Evolutionary conservation across 2,888 invertebrate genomes (phyloP).

Genomic region (Mallateleia sp.): DNA sequence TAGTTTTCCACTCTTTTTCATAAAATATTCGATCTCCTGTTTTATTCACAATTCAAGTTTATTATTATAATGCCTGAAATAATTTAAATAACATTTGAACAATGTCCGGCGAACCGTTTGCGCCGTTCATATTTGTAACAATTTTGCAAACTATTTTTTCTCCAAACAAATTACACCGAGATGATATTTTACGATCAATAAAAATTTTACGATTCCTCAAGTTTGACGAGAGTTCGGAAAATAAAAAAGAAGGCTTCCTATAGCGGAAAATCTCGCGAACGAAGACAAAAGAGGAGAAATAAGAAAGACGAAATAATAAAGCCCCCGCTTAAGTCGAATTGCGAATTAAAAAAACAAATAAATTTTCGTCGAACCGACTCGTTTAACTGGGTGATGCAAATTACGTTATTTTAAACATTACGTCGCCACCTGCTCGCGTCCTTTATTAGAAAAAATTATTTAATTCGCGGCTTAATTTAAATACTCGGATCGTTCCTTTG

Average conservation of each 20-base stretch:
- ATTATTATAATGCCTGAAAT: neutral
- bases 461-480: neutral
- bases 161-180: slow-evolving; percentile 14
- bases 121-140: slow-evolving; percentile 1
- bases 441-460: neutral
- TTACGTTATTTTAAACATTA: slow-evolving; percentile 4
- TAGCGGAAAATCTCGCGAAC: neutral
- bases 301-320: neutral
- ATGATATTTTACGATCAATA: slow-evolving; percentile 40
- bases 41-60: slow-evolving; percentile 7
- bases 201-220: slow-evolving; percentile 35
- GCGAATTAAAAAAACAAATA: neutral
- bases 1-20: slow-evolving; percentile 1
- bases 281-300: neutral
- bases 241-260: slow-evolving; percentile 22
- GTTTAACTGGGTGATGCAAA: neutral
- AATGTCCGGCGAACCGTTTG: neutral
- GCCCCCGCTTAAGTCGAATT: neutral
- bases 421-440: neutral
- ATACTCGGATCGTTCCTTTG: neutral
- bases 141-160: slow-evolving; percentile 30
- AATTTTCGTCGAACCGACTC: neutral
- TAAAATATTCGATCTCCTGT: slow-evolving; percentile 1
- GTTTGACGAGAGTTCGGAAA: slow-evolving; percentile 20
- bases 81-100: slow-evolving; percentile 10